Evolutionary conservation across 2,797 vertebrate species (phyloP).

Genomic region (Dryobates pubescens): DNA sequence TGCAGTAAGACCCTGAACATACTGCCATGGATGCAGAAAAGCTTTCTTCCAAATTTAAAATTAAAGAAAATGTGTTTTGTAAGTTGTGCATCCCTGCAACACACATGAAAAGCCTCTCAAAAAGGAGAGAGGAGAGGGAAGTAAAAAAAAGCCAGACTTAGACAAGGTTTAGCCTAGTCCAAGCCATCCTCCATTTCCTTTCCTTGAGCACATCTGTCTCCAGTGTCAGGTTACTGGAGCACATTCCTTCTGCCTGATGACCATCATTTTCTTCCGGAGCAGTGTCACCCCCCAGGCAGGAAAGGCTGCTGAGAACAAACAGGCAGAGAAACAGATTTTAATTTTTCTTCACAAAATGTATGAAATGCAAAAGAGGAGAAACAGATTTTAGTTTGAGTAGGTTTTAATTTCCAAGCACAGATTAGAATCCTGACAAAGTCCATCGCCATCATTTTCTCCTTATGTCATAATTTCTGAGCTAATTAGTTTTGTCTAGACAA

Average conservation of each 20-base stretch:
- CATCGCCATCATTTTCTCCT: not conserved
- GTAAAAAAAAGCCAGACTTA: not conserved
- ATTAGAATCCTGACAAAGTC: not conserved
- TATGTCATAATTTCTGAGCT: not conserved
- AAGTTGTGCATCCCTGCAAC: not conserved
- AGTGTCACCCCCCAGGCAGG: not conserved
- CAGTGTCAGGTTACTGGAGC: constrained; percentile 40
- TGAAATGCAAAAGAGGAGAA: not conserved
- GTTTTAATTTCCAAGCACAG: not conserved
- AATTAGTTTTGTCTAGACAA: not conserved
- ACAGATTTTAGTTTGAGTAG: not conserved
- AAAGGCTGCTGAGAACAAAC: constrained; percentile 13
- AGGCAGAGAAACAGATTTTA: not conserved
- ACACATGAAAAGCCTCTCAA: not conserved
- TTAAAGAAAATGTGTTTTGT: not conserved
- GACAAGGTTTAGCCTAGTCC: not conserved
- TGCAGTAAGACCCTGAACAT: not conserved
- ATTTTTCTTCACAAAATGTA: not conserved
- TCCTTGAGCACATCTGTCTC: constrained; percentile 19
- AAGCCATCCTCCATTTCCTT: not conserved
- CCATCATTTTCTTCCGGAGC: constrained; percentile 17
- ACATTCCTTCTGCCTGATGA: constrained; percentile 3
- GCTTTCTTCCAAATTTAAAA: not conserved
- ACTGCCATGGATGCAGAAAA: not conserved
- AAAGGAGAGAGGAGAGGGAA: no score